phyloP scores from a whole-genome alignment of 2,797 vertebrate genomes.

The Lithobates sylvaticus region DNA sequence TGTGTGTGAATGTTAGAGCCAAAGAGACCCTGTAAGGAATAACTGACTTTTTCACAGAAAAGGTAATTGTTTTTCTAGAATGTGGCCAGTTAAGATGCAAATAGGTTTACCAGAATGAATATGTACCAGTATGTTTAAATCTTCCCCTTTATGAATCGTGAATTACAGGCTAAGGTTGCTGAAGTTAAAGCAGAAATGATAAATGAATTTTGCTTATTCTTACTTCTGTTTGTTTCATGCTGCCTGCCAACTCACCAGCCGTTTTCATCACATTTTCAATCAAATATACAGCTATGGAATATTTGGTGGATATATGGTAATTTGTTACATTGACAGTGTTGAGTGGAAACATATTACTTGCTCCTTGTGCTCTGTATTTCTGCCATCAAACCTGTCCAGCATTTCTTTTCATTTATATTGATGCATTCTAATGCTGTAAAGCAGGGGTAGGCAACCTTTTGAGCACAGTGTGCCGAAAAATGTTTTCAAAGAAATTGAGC shows the following conservation, averaged over 20 bases:
- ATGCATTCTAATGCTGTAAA: neutral
- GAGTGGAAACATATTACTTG: neutral
- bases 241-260: neutral
- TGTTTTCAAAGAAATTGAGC: too few relatives aligned
- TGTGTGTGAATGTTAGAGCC: too few relatives aligned
- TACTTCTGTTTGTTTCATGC: neutral
- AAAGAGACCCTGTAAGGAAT: too few relatives aligned
- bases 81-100: too few relatives aligned
- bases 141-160: too few relatives aligned
- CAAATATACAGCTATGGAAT: neutral
- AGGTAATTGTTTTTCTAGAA: too few relatives aligned
- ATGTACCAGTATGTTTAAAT: too few relatives aligned
- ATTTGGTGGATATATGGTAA: neutral
- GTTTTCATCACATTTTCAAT: neutral
- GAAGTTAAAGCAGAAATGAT: neutral
- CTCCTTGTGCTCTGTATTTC: neutral
- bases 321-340: slow-evolving; percentile 10
- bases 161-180: too few relatives aligned
- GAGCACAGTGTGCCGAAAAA: too few relatives aligned
- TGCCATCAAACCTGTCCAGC: neutral
- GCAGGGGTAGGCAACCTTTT: neutral
- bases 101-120: too few relatives aligned
- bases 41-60: too few relatives aligned
- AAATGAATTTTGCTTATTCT: neutral
- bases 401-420: neutral